Evolutionary conservation across 2,888 invertebrate species (phyloP), one percentile per base, ranked within the genome.

Genomic region (Chrysolina haemoptera): DNA sequence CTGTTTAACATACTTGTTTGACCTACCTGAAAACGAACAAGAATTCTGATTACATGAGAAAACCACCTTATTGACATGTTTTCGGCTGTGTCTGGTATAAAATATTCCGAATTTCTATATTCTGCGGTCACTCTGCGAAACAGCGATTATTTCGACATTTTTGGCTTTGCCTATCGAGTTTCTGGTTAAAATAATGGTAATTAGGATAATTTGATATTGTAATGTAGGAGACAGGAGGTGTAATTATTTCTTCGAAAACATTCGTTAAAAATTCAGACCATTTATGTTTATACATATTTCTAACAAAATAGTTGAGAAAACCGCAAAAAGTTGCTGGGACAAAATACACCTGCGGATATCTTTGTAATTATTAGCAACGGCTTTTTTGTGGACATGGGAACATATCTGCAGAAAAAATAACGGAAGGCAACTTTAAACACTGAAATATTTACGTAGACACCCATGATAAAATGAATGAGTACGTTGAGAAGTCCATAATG

Each of bases 291-390:
- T 66, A 55, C 63, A 67, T 67, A 75, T 76, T 77, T 78, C 75
- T 75, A 78, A 75, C 76, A 67, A 73, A 76, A 76, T 76, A 78
- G 73, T 74, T 67, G 71, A 71, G 73, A 74, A 79, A 82, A 82
- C 82, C 82, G 81, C 82, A 81, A 80, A 35, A 82, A 76, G 53
- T 74, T 62, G 76, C 70, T 75, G 73, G 73, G 77, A 73, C 66
- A 70, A 77, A 79, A 77, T 79, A 74, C 82, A 82, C 82, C 82
- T 82, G 82, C 81, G 72, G 78, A 76, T 74, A 76, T 79, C 78
- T 80, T 80, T 79, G 76, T 79, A 79, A 81, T 81, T 35, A 59
- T 59, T 81, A 79, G 77, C 75, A 79, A 79, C 79, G 79, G 79
- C 71, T 66, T 68, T 71, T 75, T 70, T 59, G 68, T 65, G 68